A percentile compares a stretch with the other conserved stretches of the same genome.
Evolutionary conservation across 2,888 invertebrate species (phyloP).

Genomic region (Mythimna loreyi): DNA sequence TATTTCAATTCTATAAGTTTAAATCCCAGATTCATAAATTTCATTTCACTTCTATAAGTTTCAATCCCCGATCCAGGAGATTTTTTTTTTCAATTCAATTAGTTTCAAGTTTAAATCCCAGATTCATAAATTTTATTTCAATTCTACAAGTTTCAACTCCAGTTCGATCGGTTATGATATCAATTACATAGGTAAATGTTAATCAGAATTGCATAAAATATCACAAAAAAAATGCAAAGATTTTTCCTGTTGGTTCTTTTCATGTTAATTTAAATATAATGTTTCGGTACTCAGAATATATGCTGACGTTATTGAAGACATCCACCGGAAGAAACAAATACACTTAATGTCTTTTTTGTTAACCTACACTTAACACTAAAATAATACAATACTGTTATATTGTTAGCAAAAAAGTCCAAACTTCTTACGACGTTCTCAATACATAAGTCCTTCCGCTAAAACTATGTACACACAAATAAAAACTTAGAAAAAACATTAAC

Average conservation of each 20-base stretch:
- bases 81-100: no score
- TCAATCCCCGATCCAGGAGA: no score
- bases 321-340: constrained; percentile 25
- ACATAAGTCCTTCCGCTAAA: constrained; percentile 33
- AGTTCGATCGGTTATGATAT: no score
- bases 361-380: constrained; percentile 21
- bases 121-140: no score
- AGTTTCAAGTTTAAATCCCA: no score
- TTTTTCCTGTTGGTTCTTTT: neutral
- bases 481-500: constrained; percentile 37
- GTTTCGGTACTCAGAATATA: neutral
- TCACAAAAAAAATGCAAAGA: no score
- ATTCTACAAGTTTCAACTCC: no score
- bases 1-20: no score
- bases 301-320: neutral
- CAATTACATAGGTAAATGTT: no score
- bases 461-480: constrained; percentile 31
- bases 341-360: constrained; percentile 13
- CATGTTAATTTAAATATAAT: neutral
- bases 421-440: neutral
- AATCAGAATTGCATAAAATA: no score
- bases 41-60: no score
- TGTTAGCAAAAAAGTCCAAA: constrained; percentile 23
- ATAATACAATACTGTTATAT: constrained; percentile 32
- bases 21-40: no score